Percentiles rank a stretch among this genome's conserved stretches.
These are phyloP conservation scores for Aphaenogaster floridana DNA, from an alignment of 1,140 invertebrate species.

Conservation along the genomic window DNA sequence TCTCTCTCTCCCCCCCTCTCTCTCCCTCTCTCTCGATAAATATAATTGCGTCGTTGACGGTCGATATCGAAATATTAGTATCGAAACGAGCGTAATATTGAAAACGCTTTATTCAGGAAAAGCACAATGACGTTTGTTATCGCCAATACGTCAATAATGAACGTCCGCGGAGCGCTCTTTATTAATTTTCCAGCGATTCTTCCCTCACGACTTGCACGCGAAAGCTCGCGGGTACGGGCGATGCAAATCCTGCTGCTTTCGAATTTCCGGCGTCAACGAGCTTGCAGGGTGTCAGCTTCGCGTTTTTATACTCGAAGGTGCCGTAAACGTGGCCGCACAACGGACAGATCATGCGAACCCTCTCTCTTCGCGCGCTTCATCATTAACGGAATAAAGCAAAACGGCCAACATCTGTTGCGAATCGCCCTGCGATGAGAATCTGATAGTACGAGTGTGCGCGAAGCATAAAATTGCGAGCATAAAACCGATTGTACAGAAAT, in stretches of 20 bases:
- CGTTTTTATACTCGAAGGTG: conserved; percentile 55
- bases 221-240: conserved; percentile 27
- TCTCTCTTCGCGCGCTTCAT: conserved; percentile 65
- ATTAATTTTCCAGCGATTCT: conserved; percentile 26
- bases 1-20: too few species aligned
- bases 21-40: neutral
- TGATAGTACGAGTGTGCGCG: neutral
- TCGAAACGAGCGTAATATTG: conserved; percentile 3
- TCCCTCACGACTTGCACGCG: conserved; percentile 4
- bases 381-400: conserved; percentile 67
- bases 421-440: neutral
- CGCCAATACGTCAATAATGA: neutral
- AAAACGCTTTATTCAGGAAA: conserved; percentile 19
- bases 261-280: conserved; percentile 30
- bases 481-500: neutral
- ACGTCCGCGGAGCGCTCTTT: neutral
- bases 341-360: conserved; percentile 56
- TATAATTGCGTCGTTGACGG: conserved; percentile 28
- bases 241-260: conserved; percentile 37
- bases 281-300: conserved; percentile 47
- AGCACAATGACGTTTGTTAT: conserved; percentile 31
- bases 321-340: conserved; percentile 61
- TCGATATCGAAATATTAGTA: conserved; percentile 39
- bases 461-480: neutral
- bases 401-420: conserved; percentile 60